These are phyloP conservation scores for Phorcus lineatus DNA, from an alignment of 2,888 invertebrate species.

Conservation along the genomic window DNA sequence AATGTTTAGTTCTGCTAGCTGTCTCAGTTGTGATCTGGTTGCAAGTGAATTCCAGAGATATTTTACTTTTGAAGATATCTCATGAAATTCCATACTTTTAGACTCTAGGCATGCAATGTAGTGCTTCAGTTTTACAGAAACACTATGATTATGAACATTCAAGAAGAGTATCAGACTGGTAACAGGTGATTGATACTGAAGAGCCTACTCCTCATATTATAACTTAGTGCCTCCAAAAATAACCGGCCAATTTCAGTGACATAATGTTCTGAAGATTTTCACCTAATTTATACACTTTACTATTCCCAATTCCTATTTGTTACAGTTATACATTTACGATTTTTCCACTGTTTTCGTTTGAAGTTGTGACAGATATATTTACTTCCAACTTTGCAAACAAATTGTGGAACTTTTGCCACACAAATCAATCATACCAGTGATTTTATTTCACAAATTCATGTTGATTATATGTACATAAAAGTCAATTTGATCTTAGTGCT, in stretches of 20 bases:
- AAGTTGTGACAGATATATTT: conserved; percentile 19
- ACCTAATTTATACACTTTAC: conserved; percentile 13
- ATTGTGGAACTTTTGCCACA: no score
- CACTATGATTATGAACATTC: no score
- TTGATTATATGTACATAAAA: not conserved
- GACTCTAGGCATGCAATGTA: no score
- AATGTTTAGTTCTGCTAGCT: no score
- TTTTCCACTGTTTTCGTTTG: conserved; percentile 12
- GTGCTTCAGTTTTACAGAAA: no score
- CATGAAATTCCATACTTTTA: no score
- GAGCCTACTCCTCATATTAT: no score
- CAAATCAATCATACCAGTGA: conserved; percentile 10
- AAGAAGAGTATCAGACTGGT: no score
- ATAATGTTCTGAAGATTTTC: conserved; percentile 21
- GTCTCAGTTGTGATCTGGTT: no score
- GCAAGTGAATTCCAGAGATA: no score
- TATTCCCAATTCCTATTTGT: conserved; percentile 5
- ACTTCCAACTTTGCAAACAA: conserved; percentile 6
- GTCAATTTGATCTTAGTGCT: conserved; percentile 11
- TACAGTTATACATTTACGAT: conserved; percentile 16
- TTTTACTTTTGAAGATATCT: no score
- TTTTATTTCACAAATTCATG: not conserved
- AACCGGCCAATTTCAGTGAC: conserved; percentile 12
- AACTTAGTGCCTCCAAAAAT: conserved; percentile 8
- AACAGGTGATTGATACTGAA: no score